phyloP scores from a whole-genome alignment of 2,797 vertebrate species.

The Psittacula derbiana region DNA sequence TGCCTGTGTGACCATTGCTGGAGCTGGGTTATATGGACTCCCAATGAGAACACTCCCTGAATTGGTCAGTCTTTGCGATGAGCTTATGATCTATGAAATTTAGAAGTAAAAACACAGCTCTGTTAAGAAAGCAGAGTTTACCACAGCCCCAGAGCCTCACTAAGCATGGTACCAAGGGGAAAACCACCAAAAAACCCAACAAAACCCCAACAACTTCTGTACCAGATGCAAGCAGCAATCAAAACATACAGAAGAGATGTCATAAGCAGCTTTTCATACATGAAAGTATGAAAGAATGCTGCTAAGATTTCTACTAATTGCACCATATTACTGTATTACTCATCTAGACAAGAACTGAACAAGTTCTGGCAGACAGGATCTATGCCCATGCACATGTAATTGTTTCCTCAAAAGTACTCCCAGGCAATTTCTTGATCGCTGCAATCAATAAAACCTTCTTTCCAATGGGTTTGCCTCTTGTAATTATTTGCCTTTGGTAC shows the following conservation, averaged over 20 bases:
- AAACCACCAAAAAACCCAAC: background rate
- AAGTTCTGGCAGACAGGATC: background rate
- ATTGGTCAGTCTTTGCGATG: conserved; percentile 81
- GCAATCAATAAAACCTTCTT: background rate
- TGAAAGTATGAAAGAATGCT: background rate
- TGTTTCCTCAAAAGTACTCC: background rate
- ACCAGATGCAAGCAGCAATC: background rate
- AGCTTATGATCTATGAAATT: conserved; percentile 83
- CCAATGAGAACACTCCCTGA: conserved; percentile 83
- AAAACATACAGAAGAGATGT: background rate
- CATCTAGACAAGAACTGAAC: background rate
- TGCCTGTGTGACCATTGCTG: conserved; percentile 84
- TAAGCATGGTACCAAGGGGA: background rate
- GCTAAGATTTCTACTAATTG: background rate
- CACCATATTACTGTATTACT: background rate
- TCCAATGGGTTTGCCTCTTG: background rate
- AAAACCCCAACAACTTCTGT: background rate
- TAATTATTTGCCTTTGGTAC: background rate
- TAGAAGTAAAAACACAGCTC: background rate
- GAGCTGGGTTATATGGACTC: conserved; percentile 77
- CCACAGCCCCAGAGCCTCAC: background rate
- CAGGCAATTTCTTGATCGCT: background rate
- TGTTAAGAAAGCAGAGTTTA: background rate
- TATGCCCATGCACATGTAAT: background rate
- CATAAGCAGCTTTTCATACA: background rate